Evolutionary conservation across 2,113 vertebrate genomes (phyloP).

Genomic region (Pygoscelis adeliae): DNA sequence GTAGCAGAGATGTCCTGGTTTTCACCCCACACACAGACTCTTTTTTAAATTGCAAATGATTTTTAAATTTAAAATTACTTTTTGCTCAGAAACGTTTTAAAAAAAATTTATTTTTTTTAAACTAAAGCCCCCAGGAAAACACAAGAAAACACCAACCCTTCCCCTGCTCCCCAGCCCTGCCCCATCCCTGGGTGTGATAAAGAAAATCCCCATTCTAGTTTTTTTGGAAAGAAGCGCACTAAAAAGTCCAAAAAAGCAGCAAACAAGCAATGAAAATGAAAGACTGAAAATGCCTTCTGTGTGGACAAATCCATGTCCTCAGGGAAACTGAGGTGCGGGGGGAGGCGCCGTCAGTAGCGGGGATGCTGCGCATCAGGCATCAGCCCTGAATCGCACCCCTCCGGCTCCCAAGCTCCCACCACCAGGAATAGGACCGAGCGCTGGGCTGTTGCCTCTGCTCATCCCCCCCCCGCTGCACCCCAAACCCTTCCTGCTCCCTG

Average conservation of each 20-base stretch:
- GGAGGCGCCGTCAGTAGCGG: accelerated
- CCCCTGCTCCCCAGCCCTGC: no score
- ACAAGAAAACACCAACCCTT: background rate
- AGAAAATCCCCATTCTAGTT: background rate
- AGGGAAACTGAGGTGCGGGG: background rate
- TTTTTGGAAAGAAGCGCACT: background rate
- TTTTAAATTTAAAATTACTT: background rate
- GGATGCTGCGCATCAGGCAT: background rate
- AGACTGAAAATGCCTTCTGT: accelerated
- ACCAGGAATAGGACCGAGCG: background rate
- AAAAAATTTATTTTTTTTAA: accelerated
- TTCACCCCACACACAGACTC: accelerated
- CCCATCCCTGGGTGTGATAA: no score
- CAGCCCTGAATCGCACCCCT: background rate
- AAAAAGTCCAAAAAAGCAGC: background rate
- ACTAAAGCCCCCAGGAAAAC: background rate
- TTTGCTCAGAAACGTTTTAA: background rate
- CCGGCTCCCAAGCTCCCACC: background rate
- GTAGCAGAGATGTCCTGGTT: background rate
- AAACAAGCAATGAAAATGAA: background rate
- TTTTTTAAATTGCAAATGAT: background rate
- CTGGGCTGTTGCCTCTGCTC: background rate
- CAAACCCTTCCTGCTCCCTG: background rate
- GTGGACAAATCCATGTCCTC: accelerated
- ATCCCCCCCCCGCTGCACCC: background rate